A percentile compares a stretch with the other conserved stretches of the same genome.
Conservation (phyloP, 2,113 vertebrate species). For the human (Homo sapiens) region GRCh38 chr12:220001-220500, state of each 20-base stretch:
- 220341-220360: background rate
- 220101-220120: conserved; percentile 34
- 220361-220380: background rate
- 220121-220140: background rate
- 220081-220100: background rate
- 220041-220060: background rate
- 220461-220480: background rate
- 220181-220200: background rate
- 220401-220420: too few relatives aligned
- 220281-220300: background rate
- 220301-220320: background rate
- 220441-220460: background rate
- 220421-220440: background rate
- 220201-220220: background rate
- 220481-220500: background rate
- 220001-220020: background rate
- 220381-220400: accelerated
- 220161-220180: background rate
- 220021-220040: background rate
- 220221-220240: background rate
- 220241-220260: background rate
- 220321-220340: background rate
- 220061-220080: background rate
- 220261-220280: accelerated
- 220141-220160: accelerated